Base-by-base conservation (phyloP, 2,888 invertebrate genomes). In the Drosophila ustulata region DNA sequence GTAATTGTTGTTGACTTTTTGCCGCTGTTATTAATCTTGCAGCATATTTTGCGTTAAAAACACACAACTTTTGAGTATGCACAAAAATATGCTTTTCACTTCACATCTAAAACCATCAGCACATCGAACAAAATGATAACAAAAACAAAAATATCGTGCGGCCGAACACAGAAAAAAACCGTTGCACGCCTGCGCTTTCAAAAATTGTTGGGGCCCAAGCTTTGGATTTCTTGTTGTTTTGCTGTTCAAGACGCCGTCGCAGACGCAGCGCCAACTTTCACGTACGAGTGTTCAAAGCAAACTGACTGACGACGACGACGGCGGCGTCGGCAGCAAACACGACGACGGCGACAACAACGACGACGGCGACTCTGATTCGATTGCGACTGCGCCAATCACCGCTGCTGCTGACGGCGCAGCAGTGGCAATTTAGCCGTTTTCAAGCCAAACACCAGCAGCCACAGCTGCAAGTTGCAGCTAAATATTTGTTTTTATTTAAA, bases 161-260 rank as follows among this genome's bases (percentile, higher is more conserved):
- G 37, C 61, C 53, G 61, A 68, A 68, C 37, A 46, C 25, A 34
- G 32, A 28, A 66, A 74, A 75, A 56, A 82, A 59, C 80, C 88
- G 88, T 86, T 88, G 78, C 72, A 83, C 88, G 83, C 72, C 75
- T 80, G 82, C 80, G 80, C 75, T 85, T 88, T 88, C 76, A 79
- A 85, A 85, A 63, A 62, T 57, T 59, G 56, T 67, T 66, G 71
- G 39, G 61, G 32, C 62, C 59, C 59, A 67, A 63, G 64, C 56
- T 66, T 1, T 18, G 1, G 18, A n/a, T 18, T 18, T 18, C 18
- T 66, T 53, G 47, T 18, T 18, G 18, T 18, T 18, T 18, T 18
- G 18, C 18, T 18, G 18, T 50, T 46, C 30, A 64, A 50, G 43
- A 26, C 18, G 51, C 53, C 25, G 74, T 58, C 73, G 67, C 73